Conservation (phyloP, 2,113 vertebrate genomes). For the Microtus pennsylvanicus region DNA sequence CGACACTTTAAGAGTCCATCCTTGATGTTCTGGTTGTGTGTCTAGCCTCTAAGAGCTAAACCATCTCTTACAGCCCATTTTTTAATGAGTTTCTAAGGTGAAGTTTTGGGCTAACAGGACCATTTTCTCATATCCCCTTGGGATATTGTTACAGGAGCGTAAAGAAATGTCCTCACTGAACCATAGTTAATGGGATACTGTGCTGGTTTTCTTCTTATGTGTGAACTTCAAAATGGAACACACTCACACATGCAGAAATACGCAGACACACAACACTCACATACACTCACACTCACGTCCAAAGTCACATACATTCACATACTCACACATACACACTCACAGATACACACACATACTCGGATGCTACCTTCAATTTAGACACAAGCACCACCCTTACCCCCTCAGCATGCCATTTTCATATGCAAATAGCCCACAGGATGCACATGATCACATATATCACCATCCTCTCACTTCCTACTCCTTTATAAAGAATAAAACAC, state of each 20-base stretch:
- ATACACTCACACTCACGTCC: neutral
- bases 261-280: neutral
- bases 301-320: neutral
- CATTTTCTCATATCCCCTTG: neutral
- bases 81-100: slow-evolving; percentile 10
- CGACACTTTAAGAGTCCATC: neutral
- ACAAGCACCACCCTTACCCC: neutral
- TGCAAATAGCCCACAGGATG: slow-evolving; percentile 53
- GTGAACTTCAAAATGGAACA: slow-evolving; percentile 1
- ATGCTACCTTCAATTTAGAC: slow-evolving; percentile 21
- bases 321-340: neutral
- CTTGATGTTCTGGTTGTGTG: neutral
- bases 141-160: slow-evolving; percentile 1
- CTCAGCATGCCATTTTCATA: slow-evolving; percentile 47
- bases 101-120: neutral
- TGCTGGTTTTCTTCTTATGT: slow-evolving; percentile 15
- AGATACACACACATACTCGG: neutral
- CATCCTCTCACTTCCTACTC: slow-evolving; percentile 63
- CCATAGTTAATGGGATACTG: neutral
- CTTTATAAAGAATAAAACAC: slow-evolving; percentile 30
- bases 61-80: neutral
- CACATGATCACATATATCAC: slow-evolving; percentile 25
- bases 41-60: neutral
- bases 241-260: neutral
- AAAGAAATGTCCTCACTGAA: neutral